A percentile compares a stretch with the other conserved stretches of the same genome.
phyloP scores from a whole-genome alignment of 1,140 invertebrate genomes.

The Lethocerus indicus region DNA sequence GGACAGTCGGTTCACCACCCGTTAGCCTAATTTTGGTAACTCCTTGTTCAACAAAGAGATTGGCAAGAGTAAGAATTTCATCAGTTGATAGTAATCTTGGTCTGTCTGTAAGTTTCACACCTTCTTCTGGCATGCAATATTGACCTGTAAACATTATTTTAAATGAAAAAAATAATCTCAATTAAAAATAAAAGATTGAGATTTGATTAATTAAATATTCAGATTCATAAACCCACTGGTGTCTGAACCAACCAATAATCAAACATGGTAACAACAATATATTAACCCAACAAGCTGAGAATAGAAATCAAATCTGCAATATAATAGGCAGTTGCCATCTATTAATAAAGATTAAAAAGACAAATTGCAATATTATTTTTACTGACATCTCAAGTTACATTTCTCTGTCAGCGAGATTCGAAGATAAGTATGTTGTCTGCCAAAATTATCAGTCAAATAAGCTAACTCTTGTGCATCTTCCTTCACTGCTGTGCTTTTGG shows the following conservation, averaged over 20 bases:
- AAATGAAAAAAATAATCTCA: slow-evolving; percentile 2
- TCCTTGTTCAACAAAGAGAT: slow-evolving; percentile 76
- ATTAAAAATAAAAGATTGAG: not conserved
- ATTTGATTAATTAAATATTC: slow-evolving; percentile 2
- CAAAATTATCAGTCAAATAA: slow-evolving; percentile 60
- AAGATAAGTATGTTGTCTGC: slow-evolving; percentile 78
- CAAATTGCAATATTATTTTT: not conserved
- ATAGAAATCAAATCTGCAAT: not conserved
- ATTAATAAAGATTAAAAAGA: not conserved
- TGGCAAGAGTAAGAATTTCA: slow-evolving; percentile 66
- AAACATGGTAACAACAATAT: not conserved
- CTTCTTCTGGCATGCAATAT: slow-evolving; percentile 95
- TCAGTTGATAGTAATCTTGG: slow-evolving; percentile 57
- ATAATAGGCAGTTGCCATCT: not conserved
- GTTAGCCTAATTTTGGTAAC: slow-evolving; percentile 88
- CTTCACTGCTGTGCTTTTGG: too few relatives aligned
- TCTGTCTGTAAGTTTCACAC: slow-evolving; percentile 63
- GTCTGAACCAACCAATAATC: not conserved
- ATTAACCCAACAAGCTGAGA: not conserved
- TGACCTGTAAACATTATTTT: slow-evolving; percentile 37
- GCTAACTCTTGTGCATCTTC: not conserved
- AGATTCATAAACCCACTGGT: not conserved
- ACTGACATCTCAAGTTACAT: slow-evolving; percentile 91
- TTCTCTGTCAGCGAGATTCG: slow-evolving; percentile 89
- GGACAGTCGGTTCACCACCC: slow-evolving; percentile 88